Base-by-base conservation (phyloP, 2,113 vertebrate species). In the Acanthochromis polyacanthus region DNA sequence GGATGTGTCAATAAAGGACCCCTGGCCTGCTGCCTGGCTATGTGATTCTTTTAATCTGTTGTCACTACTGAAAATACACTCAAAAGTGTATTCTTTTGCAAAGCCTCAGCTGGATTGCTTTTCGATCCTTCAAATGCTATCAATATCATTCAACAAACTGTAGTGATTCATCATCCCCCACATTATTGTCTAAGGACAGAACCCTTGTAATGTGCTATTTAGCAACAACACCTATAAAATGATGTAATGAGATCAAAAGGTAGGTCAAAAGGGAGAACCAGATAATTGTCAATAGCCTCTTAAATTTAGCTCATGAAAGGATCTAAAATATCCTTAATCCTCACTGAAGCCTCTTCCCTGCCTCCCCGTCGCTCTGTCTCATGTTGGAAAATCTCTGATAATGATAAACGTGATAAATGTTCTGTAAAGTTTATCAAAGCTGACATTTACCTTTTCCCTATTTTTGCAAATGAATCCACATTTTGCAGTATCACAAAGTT, bases 1-100 rank as follows among this genome's bases (percentile, higher is more conserved):
- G 28, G 72, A 58, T 64, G 78, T 56, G 51, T 81, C 74, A 45
- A 78, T 66, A 65, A 53, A 56, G 38, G 40, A 58, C 48, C 46
- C 38, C 57, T 40, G 57, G 11, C 48, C 68, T 32, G 48, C 10
- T 43, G 40, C 10, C 40, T 43, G 40, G 12, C 11, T 43, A 2
- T n/a, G n/a, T n/a, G n/a, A n/a, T n/a, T 43, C 8, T 43, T 66
- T 66, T 66, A 23, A 4, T 52, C 11, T 12, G 16, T 6, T 28
- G 23, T 56, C 14, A 16, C 53, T 17, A 17, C 14, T 56, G 7
- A 8, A 28, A 28, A 43, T 43, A 43, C 14, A 43, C 14, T 15
- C 40, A 43, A 7, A 36, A 36, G 32, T 36, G 32, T 36, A 10
- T 36, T 10, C 32, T 36, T 25, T 36, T 10, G 10, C 32, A 8